Percentiles rank a stretch among this genome's conserved stretches.
Evolutionary conservation across 2,888 invertebrate genomes (phyloP).

Genomic region (Apodemia zela): DNA sequence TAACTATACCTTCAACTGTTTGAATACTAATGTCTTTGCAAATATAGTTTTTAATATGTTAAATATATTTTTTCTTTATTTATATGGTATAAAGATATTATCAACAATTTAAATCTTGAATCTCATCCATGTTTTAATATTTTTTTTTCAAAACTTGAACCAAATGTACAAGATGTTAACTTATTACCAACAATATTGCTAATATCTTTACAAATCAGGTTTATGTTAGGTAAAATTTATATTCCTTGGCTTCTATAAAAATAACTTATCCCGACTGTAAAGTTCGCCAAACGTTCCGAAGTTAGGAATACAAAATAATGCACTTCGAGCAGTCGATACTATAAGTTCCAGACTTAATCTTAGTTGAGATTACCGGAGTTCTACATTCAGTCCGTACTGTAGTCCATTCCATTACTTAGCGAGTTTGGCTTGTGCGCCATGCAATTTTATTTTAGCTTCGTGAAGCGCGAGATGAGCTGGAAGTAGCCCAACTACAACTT

Average conservation of each 20-base stretch:
- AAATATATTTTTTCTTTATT: too few relatives aligned
- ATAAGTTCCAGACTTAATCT: slow-evolving; percentile 67
- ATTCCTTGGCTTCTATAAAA: slow-evolving; percentile 41
- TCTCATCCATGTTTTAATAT: too few relatives aligned
- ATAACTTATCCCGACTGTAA: slow-evolving; percentile 41
- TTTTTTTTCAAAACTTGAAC: too few relatives aligned
- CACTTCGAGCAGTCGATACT: slow-evolving; percentile 56
- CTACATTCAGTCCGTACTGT: slow-evolving; percentile 48
- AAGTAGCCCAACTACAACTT: slow-evolving; percentile 43
- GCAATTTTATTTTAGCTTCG: slow-evolving; percentile 43
- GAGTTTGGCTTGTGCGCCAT: slow-evolving; percentile 45
- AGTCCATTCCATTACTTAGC: slow-evolving; percentile 47
- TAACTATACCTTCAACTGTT: too few relatives aligned
- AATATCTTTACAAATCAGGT: slow-evolving; percentile 28
- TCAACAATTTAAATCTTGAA: too few relatives aligned
- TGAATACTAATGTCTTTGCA: too few relatives aligned
- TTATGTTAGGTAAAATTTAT: slow-evolving; percentile 33
- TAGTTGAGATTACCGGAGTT: slow-evolving; percentile 58
- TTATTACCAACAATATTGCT: not conserved
- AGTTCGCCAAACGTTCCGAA: slow-evolving; percentile 38
- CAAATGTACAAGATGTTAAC: too few relatives aligned
- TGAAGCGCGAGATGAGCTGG: slow-evolving; percentile 37
- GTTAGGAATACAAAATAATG: slow-evolving; percentile 59
- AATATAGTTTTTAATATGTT: too few relatives aligned
- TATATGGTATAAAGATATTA: too few relatives aligned